A percentile compares a stretch with the other conserved stretches of the same genome.
phyloP scores from a whole-genome alignment of 2,797 vertebrate genomes.

The Fistularia tabacaria region DNA sequence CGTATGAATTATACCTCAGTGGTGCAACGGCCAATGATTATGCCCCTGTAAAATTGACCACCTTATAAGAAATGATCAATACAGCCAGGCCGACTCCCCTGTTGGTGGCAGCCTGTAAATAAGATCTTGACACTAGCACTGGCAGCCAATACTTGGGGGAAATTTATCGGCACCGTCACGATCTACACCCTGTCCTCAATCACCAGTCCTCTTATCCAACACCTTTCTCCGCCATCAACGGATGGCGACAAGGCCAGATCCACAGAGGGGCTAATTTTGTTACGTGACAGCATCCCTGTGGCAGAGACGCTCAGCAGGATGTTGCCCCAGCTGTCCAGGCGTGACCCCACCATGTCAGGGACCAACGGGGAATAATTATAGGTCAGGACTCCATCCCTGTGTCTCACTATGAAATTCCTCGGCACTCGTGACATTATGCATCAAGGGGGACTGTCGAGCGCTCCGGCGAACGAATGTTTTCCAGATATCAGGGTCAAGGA shows the following conservation, averaged over 20 bases:
- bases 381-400: slow-evolving; percentile 73
- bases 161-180: slow-evolving; percentile 64
- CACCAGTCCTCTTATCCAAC: slow-evolving; percentile 59
- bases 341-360: slow-evolving; percentile 72
- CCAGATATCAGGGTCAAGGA: slow-evolving; percentile 60
- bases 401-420: slow-evolving; percentile 72
- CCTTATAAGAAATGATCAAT: slow-evolving; percentile 29
- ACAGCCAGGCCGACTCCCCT: slow-evolving; percentile 16
- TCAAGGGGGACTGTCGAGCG: slow-evolving; percentile 62
- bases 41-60: slow-evolving; percentile 23
- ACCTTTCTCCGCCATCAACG: slow-evolving; percentile 56
- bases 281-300: slow-evolving; percentile 66
- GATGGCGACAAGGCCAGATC: slow-evolving; percentile 46
- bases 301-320: slow-evolving; percentile 67
- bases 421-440: slow-evolving; percentile 63
- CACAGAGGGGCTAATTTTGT: slow-evolving; percentile 68
- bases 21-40: slow-evolving; percentile 26
- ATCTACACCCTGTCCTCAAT: slow-evolving; percentile 53
- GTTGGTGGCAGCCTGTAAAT: slow-evolving; percentile 40
- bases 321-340: slow-evolving; percentile 78
- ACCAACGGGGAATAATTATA: slow-evolving; percentile 77
- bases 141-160: slow-evolving; percentile 31
- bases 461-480: slow-evolving; percentile 56
- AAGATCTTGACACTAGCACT: slow-evolving; percentile 51
- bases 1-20: slow-evolving; percentile 30